These are phyloP conservation scores for Hystrix cristata DNA, from an alignment of 2,113 vertebrate species.

Conservation along the genomic window DNA sequence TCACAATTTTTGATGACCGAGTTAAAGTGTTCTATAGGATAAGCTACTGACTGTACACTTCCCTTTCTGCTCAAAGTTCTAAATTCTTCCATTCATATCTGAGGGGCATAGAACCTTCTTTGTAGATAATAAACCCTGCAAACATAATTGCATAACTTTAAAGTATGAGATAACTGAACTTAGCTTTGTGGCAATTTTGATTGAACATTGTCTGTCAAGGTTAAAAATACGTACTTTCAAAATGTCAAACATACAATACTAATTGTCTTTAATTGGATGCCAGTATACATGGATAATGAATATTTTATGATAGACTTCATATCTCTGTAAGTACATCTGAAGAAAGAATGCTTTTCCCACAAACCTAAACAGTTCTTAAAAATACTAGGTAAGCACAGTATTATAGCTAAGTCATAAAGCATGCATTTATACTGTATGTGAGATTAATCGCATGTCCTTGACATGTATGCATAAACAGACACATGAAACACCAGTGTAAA, in stretches of 20 bases:
- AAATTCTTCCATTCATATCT: constrained; percentile 23
- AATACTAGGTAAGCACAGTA: not conserved
- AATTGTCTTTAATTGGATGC: not conserved
- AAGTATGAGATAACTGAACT: not conserved
- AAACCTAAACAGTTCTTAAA: constrained; percentile 38
- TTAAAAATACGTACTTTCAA: constrained; percentile 47
- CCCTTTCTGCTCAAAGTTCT: not conserved
- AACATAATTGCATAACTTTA: not conserved
- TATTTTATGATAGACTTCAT: constrained; percentile 26
- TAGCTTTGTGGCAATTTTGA: constrained; percentile 40
- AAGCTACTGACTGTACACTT: not conserved
- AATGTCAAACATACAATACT: constrained; percentile 32
- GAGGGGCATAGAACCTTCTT: not conserved
- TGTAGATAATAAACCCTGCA: not conserved
- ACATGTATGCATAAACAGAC: not conserved
- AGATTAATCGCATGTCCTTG: not conserved
- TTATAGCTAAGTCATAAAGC: not conserved
- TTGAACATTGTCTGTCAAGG: not conserved
- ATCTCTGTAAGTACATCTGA: not conserved
- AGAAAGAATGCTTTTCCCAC: not conserved
- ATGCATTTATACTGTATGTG: not conserved
- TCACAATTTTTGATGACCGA: not conserved
- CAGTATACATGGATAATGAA: not conserved
- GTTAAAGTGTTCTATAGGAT: not conserved
- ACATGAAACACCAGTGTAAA: not conserved